Evolutionary conservation across 1,140 invertebrate genomes (phyloP), one percentile per base, ranked within the genome.

Genomic region (Drosophila mojavensis): DNA sequence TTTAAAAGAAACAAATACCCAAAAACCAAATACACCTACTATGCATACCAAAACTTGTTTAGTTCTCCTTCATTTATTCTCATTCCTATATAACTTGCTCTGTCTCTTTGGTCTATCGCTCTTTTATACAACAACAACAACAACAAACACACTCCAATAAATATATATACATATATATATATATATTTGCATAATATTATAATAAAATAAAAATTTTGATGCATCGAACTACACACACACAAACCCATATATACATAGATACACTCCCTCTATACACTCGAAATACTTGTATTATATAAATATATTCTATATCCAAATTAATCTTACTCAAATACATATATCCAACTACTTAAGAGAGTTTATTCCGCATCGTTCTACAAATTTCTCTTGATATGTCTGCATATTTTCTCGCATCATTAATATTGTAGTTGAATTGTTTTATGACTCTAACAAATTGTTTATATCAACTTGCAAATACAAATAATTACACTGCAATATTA

Each of bases 351-450:
- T 36, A 53, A 24, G 10, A 50, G 30, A 26, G 9, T 59, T 56
- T 39, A 11, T 15, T 47, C 15, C 41, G 59, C 53, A 36, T 67
- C 66, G 56, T 75, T 83, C 62, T 33, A 70, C 48, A 86, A 54
- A 11, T 71, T 51, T 59, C 55, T 59, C 39, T 28, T 56, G 73
- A 78, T 89, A 80, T 84, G 84, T 84, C 73, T 89, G 86, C 85
- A 81, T 89, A 74, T 85, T 89, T 90, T 90, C 90, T 90, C 85
- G 80, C 82, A 91, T 84, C 64, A 81, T 76, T 81, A 91, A 91
- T 91, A 91, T 91, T 91, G 90, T 91, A 91, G 90, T 78, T 88
- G 75, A 76, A 84, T 83, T 90, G 83, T 85, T 90, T 68, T 79
- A 78, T 82, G 66, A 51, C 47, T 68, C 76, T 70, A 73, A 45